Conservation (phyloP, 35 echinoderm and acorn worm genomes). For the Ptychodera flava region DNA sequence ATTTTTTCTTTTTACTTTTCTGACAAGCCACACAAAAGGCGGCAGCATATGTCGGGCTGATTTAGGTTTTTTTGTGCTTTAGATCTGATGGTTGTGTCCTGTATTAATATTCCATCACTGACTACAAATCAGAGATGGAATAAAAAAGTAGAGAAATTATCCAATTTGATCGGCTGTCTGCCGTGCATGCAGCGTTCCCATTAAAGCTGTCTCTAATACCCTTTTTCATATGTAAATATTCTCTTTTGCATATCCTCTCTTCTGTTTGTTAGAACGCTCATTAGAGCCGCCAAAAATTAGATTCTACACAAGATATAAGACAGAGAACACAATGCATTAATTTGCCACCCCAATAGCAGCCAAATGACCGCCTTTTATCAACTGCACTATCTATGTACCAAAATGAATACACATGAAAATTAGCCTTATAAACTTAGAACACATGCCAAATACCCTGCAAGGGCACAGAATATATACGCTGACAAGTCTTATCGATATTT, state of each 20-base stretch:
- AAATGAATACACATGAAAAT: background rate
- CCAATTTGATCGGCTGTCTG: background rate
- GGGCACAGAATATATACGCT: too few species aligned
- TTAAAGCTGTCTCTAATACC: background rate
- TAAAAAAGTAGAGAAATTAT: background rate
- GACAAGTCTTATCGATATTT: too few species aligned
- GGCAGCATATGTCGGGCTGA: background rate
- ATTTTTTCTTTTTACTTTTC: background rate
- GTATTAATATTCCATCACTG: background rate
- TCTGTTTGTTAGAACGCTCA: background rate
- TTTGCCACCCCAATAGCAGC: background rate
- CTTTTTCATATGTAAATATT: background rate
- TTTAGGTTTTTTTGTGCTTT: background rate
- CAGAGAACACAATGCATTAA: background rate
- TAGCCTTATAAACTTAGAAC: background rate
- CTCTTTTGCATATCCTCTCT: background rate
- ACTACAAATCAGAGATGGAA: background rate
- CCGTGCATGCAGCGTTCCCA: background rate
- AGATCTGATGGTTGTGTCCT: background rate
- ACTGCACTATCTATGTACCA: background rate
- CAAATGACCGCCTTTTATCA: background rate
- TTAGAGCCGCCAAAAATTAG: background rate
- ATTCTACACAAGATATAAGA: background rate
- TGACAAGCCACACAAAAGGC: background rate
- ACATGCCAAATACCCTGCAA: too few species aligned